Conservation (phyloP, 2,113 vertebrate species). For the Atherinomorus stipes region DNA sequence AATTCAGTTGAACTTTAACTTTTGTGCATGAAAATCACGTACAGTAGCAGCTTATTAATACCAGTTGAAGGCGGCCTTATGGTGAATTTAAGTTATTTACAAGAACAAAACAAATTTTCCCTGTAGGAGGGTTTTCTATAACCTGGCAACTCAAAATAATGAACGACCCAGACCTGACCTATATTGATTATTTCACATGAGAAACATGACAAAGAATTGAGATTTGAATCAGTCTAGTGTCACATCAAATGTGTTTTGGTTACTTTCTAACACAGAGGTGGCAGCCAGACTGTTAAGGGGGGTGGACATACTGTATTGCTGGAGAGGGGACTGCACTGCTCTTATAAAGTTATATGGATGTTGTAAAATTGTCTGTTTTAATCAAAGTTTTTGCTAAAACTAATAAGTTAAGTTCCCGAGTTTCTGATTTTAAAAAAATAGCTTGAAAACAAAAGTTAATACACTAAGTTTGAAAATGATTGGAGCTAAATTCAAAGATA, state of each 20-base stretch:
- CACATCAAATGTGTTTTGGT: neutral
- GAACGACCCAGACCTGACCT: neutral
- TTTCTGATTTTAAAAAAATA: too few species aligned
- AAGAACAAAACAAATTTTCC: neutral
- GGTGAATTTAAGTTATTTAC: neutral
- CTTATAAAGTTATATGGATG: neutral
- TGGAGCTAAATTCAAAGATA: too few species aligned
- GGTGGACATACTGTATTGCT: too few species aligned
- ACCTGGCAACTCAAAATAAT: conserved; percentile 14
- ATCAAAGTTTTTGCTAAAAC: neutral
- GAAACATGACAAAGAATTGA: neutral
- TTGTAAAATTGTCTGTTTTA: neutral
- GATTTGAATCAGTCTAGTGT: neutral
- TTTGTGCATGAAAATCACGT: too few species aligned
- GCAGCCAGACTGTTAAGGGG: neutral
- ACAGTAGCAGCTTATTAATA: too few species aligned
- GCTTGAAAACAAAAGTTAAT: neutral
- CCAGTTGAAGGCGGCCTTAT: too few species aligned
- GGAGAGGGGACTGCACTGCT: too few species aligned
- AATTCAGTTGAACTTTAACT: too few species aligned
- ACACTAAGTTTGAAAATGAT: neutral
- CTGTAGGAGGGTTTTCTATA: neutral
- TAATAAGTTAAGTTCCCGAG: too few species aligned
- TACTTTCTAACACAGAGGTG: too few species aligned
- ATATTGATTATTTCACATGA: neutral